phyloP scores from a whole-genome alignment of 2,113 vertebrate species.

The Bambusicola thoracicus region DNA sequence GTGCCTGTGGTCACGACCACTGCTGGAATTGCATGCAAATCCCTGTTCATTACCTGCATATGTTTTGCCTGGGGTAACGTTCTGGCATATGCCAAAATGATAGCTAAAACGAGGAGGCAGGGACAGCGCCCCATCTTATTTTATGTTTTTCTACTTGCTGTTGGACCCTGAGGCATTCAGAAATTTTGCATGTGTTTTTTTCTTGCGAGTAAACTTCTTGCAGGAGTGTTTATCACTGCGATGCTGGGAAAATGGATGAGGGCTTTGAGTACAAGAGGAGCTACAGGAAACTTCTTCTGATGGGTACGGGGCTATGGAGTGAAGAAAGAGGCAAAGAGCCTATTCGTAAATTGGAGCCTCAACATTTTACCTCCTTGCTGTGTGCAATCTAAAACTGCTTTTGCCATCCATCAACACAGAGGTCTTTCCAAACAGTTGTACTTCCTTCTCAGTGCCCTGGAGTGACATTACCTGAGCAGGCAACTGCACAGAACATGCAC shows the following conservation, averaged over 20 bases:
- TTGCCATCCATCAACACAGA: neutral
- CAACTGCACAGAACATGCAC: neutral
- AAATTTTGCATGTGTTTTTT: slow-evolving; percentile 54
- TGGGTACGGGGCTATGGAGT: neutral
- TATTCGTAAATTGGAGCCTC: neutral
- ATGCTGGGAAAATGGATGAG: neutral
- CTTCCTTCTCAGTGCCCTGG: neutral
- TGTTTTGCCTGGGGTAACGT: slow-evolving; percentile 31
- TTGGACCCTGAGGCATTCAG: slow-evolving; percentile 28
- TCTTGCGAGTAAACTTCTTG: neutral
- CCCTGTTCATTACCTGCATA: slow-evolving; percentile 2
- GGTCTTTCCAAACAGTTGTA: neutral
- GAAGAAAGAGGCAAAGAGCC: neutral
- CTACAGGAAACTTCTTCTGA: slow-evolving; percentile 11
- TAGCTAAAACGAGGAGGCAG: slow-evolving; percentile 45
- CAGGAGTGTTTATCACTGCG: slow-evolving; percentile 17
- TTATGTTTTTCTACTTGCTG: slow-evolving; percentile 9
- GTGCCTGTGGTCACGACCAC: slow-evolving; percentile 1
- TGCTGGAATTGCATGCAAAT: slow-evolving; percentile 54
- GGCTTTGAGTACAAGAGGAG: neutral
- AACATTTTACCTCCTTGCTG: neutral
- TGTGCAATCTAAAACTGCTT: neutral
- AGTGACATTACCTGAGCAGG: neutral
- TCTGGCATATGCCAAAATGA: slow-evolving; percentile 53
- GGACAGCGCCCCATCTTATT: neutral